These are phyloP conservation scores for Diadumene lineata DNA, from an alignment of 92 coral and sea anemone species.

Conservation along the genomic window DNA sequence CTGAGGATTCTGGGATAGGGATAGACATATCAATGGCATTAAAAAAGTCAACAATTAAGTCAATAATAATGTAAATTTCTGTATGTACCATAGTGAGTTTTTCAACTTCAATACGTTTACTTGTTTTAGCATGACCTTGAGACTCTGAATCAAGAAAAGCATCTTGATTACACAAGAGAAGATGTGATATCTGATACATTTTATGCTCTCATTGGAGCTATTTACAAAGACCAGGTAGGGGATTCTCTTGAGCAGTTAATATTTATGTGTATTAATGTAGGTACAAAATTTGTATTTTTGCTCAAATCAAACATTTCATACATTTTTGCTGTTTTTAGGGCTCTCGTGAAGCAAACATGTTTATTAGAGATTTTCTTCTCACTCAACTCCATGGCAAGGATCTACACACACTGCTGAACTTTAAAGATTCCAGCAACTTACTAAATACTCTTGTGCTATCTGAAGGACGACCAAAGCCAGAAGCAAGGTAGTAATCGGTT, in stretches of 20 bases:
- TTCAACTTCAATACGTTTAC: neutral
- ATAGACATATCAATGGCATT: too few species aligned
- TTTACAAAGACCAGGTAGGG: constrained; percentile 73
- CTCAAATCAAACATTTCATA: too few species aligned
- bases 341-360: constrained; percentile 65
- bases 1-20: too few species aligned
- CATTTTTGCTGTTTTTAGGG: too few species aligned
- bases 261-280: too few species aligned
- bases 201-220: constrained; percentile 86
- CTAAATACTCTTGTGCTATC: constrained; percentile 54
- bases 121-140: constrained; percentile 68
- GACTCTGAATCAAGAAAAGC: constrained; percentile 66
- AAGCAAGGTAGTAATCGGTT: constrained; percentile 54
- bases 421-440: constrained; percentile 68
- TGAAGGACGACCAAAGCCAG: constrained; percentile 74
- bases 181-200: constrained; percentile 89
- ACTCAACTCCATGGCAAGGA: constrained; percentile 81
- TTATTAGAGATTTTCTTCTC: constrained; percentile 83
- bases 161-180: constrained; percentile 55
- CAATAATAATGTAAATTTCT: too few species aligned
- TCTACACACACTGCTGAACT: constrained; percentile 56
- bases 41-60: too few species aligned
- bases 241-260: neutral
- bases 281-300: too few species aligned
- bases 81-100: neutral